Evolutionary conservation across 1,140 invertebrate species (phyloP), one percentile per base, ranked within the genome.

Genomic region (Drosophila novamexicana): DNA sequence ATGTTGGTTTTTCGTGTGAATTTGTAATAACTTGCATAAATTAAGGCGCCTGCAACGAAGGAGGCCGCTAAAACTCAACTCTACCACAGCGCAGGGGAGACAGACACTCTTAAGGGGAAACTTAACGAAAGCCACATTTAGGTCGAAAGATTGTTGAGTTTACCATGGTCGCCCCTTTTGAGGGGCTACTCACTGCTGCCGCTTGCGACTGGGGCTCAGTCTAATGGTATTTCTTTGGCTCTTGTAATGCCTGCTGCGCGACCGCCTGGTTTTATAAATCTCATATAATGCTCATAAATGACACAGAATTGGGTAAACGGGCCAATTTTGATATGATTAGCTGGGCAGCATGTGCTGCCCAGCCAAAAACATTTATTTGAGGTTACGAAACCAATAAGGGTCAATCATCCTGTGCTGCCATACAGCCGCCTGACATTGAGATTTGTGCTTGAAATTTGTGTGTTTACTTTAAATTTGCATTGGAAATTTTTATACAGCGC

Each of bases 11-110:
- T 84, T 84, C 84, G 80, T 89, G 84, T 89, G 79, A 89, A 89
- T 89, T 89, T 78, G 79, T 89, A 89, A 89, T 89, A 89, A 89
- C 84, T 78, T 84, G 84, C 84, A 89, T 89, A 89, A 83, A 89
- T 89, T 89, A 83, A 89, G 80, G 65, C 74, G 79, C 52, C 39
- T 70, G 77, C 72, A 81, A 47, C 47, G 76, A 61, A 61, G 40
- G 50, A 56, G 52, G 39, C n/a, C 22, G 37, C 53, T 39, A n/a
- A 32, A 68, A 62, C 18, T 54, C 59, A 77, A 81, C 70, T 75
- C 53, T 63, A 85, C 69, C 75, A 59, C 71, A 7, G 1, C 6
- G 12, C 8, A 39, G 45, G 6, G 54, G 62, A 56, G 22, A 5
- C 22, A 44, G 56, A 65, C 73, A 1, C 12, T 9, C n/a, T 10